Evolutionary conservation across 2,888 invertebrate species (phyloP).

Genomic region (Subacronicta megacephala): DNA sequence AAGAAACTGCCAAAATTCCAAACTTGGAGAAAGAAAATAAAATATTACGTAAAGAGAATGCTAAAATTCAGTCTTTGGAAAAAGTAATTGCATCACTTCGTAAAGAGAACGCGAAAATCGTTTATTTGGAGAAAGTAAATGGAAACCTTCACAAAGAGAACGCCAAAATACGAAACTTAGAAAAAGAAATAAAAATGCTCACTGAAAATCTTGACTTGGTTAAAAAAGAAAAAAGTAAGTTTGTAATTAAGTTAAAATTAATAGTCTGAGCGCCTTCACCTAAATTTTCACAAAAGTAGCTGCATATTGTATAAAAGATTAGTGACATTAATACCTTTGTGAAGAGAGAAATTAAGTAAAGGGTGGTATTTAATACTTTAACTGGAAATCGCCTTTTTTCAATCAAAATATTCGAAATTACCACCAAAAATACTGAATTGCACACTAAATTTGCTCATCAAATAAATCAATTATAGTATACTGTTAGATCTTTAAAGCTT

Average conservation of each 20-base stretch:
- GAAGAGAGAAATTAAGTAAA: too few species aligned
- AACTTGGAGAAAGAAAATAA: slow-evolving; percentile 2
- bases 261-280: too few species aligned
- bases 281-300: too few species aligned
- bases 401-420: too few species aligned
- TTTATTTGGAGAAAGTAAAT: slow-evolving; percentile 5
- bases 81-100: slow-evolving; percentile 33
- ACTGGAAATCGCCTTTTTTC: too few species aligned
- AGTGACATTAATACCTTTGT: too few species aligned
- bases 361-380: too few species aligned
- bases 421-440: too few species aligned
- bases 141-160: not conserved
- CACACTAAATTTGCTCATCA: too few species aligned
- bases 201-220: not conserved
- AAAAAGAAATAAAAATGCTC: slow-evolving; percentile 34
- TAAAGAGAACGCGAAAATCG: slow-evolving; percentile 13
- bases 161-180: not conserved
- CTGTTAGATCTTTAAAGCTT: too few species aligned
- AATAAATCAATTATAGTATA: too few species aligned
- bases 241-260: not conserved
- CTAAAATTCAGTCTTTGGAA: slow-evolving; percentile 10
- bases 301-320: too few species aligned
- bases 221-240: slow-evolving; percentile 22
- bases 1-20: not conserved
- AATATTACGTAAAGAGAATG: not conserved